Evolutionary conservation across 2,113 vertebrate species (phyloP), one percentile per base, ranked within the genome.

Genomic region (Rhinolophus ferrumequinum): DNA sequence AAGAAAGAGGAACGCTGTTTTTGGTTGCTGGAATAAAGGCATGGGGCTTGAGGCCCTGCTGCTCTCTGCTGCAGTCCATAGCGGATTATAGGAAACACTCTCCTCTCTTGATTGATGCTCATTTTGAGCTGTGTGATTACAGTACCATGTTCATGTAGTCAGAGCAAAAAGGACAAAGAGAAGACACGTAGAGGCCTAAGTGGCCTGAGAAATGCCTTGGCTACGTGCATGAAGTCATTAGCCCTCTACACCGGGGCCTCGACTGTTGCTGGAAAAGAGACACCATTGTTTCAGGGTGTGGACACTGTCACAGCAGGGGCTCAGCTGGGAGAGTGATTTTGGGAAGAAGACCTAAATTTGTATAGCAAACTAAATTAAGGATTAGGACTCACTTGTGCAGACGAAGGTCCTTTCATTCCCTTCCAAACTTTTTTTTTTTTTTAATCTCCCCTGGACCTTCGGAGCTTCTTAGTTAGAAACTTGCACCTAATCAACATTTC

Each of bases 381-480:
- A 30, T 87, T 26, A 58, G 30, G 26, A 90, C 58, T 70, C 28
- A 47, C 24, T 94, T 92, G 86, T 89, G 64, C 38, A 80, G 82
- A 79, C n/a, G 84, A 33, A 60, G 60, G 14, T 50, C 73, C 30
- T 90, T 88, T 97, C 2, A 50, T 95, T 93, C 41, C 19, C 13
- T 70, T 70, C n/a, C 26, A 73, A 41, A 56, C 9, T 56, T 87
- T 54, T 52, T 91, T 83, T 84, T 56, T 56, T 75, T 44, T 44
- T 44, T 44, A 44, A 44, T 44, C 41, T 44, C 6, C 41, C 41
- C 41, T 54, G 16, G n/a, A 81, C 50, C 24, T 52, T 89, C 75
- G 75, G 50, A 73, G 58, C 79, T 54, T 93, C 33, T 35, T 73
- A 83, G 62, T 86, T 87, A 72, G 70, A 96, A 84, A 82, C 19